Conservation (phyloP, 2,888 invertebrate species). For the Leptinotarsa rubiginosa region DNA sequence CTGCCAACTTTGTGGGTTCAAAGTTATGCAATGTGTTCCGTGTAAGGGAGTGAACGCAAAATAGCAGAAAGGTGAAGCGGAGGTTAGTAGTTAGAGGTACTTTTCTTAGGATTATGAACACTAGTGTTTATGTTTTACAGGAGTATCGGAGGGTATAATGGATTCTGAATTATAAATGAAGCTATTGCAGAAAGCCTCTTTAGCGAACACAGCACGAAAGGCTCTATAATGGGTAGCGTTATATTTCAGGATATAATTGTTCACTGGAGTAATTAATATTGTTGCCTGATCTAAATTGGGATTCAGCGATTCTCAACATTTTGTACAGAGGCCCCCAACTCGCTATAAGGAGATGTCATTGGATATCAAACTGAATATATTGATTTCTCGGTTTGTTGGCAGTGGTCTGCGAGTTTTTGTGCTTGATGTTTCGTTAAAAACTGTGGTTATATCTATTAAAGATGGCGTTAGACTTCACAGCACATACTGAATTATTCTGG, state of each 20-base stretch:
- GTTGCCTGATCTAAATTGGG: slow-evolving; percentile 2
- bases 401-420: too few species aligned
- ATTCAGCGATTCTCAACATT: neutral
- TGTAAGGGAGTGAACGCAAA: slow-evolving; percentile 8
- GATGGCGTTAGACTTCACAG: too few species aligned
- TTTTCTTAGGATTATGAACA: slow-evolving; percentile 20
- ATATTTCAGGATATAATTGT: slow-evolving; percentile 24
- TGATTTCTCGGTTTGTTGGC: too few species aligned
- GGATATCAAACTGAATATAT: too few species aligned
- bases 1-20: slow-evolving; percentile 15
- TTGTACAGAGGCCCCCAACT: neutral
- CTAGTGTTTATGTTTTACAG: slow-evolving; percentile 32
- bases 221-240: slow-evolving; percentile 1
- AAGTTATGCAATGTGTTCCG: slow-evolving; percentile 20
- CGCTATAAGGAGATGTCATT: too few species aligned
- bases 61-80: slow-evolving; percentile 18
- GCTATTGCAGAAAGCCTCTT: slow-evolving; percentile 34
- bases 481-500: too few species aligned
- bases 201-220: slow-evolving; percentile 27
- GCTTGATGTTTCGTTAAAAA: too few species aligned
- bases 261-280: slow-evolving; percentile 19
- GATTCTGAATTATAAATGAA: slow-evolving; percentile 41
- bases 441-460: too few species aligned
- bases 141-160: slow-evolving; percentile 38
- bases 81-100: neutral